These are phyloP conservation scores for Decapterus maruadsi DNA, from an alignment of 2,797 vertebrate species.

Conservation along the genomic window DNA sequence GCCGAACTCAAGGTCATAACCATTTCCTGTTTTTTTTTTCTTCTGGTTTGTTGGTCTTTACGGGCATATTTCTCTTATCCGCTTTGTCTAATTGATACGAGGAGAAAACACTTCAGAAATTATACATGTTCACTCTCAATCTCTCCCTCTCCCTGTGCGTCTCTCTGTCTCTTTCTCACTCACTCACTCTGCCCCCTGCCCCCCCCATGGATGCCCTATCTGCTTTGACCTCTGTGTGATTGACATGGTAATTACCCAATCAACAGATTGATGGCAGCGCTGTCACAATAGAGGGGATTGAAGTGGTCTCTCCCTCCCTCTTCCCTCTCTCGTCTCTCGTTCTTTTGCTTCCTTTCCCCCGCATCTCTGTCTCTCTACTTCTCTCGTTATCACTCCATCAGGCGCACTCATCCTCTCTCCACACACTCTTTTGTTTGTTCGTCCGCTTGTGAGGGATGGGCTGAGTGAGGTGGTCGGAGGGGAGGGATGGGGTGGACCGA, in stretches of 20 bases:
- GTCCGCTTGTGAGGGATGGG: conserved; percentile 19
- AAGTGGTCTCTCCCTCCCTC: conserved; percentile 78
- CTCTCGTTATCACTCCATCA: conserved; percentile 75
- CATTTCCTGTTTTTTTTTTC: conserved; percentile 31
- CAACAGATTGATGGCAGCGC: conserved; percentile 85
- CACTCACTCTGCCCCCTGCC: conserved; percentile 48
- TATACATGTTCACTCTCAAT: conserved; percentile 73
- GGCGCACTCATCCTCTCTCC: conserved; percentile 66
- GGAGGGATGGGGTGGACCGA: conserved; percentile 29
- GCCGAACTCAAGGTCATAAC: conserved; percentile 66
- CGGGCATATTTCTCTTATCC: conserved; percentile 60
- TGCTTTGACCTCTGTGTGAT: conserved; percentile 88
- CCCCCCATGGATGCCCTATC: conserved; percentile 74
- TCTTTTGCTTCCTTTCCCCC: conserved; percentile 45
- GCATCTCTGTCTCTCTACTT: conserved; percentile 41
- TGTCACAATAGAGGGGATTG: conserved; percentile 87
- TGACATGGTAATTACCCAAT: conserved; percentile 90
- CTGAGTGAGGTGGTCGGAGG: neutral
- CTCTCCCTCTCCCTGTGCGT: conserved; percentile 26
- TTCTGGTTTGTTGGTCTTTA: conserved; percentile 43
- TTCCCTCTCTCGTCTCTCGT: conserved; percentile 41
- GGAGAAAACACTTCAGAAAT: conserved; percentile 79
- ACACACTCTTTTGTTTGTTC: conserved; percentile 72
- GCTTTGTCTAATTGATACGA: conserved; percentile 76
- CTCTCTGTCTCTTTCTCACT: conserved; percentile 67